Evolutionary conservation across 2,113 vertebrate genomes (phyloP).

Genomic region (Bothrops jararaca): DNA sequence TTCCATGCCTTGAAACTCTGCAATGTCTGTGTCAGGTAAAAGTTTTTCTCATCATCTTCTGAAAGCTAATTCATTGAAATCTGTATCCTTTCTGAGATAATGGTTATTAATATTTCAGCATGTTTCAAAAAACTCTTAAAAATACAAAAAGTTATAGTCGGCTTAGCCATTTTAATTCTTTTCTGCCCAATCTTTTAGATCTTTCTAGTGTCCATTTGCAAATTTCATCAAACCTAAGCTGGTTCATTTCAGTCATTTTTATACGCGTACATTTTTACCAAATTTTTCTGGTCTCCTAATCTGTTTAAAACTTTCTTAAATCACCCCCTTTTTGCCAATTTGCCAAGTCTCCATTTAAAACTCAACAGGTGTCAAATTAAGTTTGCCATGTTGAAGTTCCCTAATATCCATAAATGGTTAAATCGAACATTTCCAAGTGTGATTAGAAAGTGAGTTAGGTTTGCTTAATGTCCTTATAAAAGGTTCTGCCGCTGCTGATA

Average conservation of each 20-base stretch:
- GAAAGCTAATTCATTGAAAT: background rate
- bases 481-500: background rate
- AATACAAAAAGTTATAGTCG: background rate
- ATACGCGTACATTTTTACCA: background rate
- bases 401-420: background rate
- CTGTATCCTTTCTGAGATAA: background rate
- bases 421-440: background rate
- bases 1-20: background rate
- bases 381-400: background rate
- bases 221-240: background rate
- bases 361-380: background rate
- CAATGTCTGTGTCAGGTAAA: background rate
- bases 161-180: background rate
- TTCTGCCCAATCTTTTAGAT: background rate
- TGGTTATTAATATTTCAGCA: background rate
- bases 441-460: background rate
- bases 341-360: background rate
- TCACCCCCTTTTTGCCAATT: background rate
- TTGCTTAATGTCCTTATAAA: background rate
- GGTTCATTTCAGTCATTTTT: background rate
- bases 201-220: background rate
- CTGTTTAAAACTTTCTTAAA: background rate
- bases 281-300: background rate
- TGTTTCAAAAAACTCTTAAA: background rate
- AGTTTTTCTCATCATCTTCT: background rate